Conservation (phyloP, 2,113 vertebrate genomes). For the Sapajus apella region DNA sequence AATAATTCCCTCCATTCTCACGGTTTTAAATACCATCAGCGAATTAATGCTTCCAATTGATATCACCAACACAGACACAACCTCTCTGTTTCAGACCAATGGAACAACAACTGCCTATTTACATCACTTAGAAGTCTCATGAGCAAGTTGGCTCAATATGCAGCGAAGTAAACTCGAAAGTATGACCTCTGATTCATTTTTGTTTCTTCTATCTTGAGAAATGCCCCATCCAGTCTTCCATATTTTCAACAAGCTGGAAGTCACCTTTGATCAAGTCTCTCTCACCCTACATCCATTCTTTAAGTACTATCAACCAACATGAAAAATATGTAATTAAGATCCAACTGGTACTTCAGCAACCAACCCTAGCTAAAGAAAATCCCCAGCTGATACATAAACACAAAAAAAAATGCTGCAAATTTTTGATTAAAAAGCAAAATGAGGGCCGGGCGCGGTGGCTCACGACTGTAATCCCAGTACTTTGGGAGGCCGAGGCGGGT, state of each 20-base stretch:
- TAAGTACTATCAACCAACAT: conserved; percentile 2
- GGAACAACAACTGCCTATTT: neutral
- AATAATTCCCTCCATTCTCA: neutral
- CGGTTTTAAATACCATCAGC: neutral
- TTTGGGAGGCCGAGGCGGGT: too few species aligned
- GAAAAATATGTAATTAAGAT: neutral
- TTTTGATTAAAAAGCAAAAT: neutral
- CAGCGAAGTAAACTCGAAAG: neutral
- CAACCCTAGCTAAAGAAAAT: neutral
- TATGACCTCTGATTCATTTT: neutral
- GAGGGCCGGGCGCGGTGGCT: too few species aligned
- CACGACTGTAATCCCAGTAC: too few species aligned
- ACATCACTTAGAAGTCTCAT: neutral
- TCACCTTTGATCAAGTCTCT: neutral
- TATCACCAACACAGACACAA: neutral
- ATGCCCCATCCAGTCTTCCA: neutral
- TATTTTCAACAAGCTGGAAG: neutral
- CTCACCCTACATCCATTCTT: neutral
- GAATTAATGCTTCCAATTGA: neutral
- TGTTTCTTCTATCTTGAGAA: neutral
- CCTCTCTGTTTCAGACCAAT: neutral
- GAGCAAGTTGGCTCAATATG: neutral
- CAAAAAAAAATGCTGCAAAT: neutral
- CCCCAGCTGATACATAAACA: neutral
- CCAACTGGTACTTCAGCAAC: neutral